Percentiles rank a stretch among this genome's conserved stretches.
Evolutionary conservation across 2,888 invertebrate species (phyloP).

Genomic region (Pherbina coryleti): DNA sequence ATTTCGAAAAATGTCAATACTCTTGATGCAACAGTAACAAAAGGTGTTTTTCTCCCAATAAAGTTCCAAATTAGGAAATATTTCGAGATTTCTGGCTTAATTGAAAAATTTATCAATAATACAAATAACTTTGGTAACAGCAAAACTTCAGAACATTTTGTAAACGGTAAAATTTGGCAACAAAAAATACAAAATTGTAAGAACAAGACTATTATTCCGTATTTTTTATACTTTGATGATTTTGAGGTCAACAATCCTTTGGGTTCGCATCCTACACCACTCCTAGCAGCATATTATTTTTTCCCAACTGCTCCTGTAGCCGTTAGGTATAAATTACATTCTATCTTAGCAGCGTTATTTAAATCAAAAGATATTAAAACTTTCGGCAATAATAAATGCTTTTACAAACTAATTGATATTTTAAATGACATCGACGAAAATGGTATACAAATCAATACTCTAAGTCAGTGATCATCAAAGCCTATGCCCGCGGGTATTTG

Average conservation of each 20-base stretch:
- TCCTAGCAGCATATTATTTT: slow-evolving; percentile 28
- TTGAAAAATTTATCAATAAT: neutral
- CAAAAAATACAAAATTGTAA: neutral
- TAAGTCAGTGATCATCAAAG: no score
- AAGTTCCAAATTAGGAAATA: slow-evolving; percentile 19
- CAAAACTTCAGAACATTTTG: neutral
- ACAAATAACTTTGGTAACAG: neutral
- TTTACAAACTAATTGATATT: neutral
- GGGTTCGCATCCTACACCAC: slow-evolving; percentile 19
- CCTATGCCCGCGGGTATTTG: no score
- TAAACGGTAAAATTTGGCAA: slow-evolving; percentile 20
- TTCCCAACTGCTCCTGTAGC: slow-evolving; percentile 35
- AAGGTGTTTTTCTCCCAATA: neutral
- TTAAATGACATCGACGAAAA: no score
- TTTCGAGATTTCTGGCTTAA: neutral
- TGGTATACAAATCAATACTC: no score
- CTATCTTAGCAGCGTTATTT: slow-evolving; percentile 33
- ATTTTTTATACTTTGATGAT: no score
- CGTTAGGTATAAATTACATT: slow-evolving; percentile 3
- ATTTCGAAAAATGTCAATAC: neutral
- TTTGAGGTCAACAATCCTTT: slow-evolving; percentile 35
- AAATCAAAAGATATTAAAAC: slow-evolving; percentile 29
- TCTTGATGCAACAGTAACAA: slow-evolving; percentile 6
- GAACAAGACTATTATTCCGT: slow-evolving; percentile 4
- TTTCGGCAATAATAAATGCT: slow-evolving; percentile 34